Evolutionary conservation across 2,888 invertebrate genomes (phyloP).

Genomic region (Cheilosia variabilis): DNA sequence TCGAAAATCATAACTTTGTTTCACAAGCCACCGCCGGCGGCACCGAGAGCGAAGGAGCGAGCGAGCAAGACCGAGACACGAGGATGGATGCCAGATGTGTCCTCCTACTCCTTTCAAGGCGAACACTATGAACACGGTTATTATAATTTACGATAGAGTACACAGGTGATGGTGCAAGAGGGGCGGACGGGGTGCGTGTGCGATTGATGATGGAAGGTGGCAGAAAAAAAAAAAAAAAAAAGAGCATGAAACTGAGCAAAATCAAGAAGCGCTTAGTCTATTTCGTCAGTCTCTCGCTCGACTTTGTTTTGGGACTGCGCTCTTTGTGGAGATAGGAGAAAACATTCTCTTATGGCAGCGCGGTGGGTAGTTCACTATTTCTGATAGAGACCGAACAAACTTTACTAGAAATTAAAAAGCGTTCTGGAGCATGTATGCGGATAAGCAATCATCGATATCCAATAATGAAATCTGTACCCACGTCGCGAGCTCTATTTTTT

Average conservation of each 20-base stretch:
- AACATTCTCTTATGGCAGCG: conserved; percentile 12
- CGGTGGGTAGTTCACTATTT: neutral
- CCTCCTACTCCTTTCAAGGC: conserved; percentile 19
- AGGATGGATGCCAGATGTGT: conserved; percentile 14
- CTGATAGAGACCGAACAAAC: neutral
- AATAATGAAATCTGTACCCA: conserved; percentile 38
- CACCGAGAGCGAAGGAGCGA: no score
- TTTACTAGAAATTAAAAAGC: conserved; percentile 7
- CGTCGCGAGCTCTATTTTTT: neutral
- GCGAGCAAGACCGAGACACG: neutral
- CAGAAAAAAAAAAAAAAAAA: conserved; percentile 18
- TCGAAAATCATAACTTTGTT: conserved; percentile 10
- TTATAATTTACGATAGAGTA: conserved; percentile 35
- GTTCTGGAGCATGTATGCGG: conserved; percentile 14
- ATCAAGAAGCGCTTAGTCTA: conserved; percentile 31
- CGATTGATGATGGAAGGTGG: neutral
- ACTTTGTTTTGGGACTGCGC: conserved; percentile 26
- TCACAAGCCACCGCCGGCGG: neutral
- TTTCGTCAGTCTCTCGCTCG: conserved; percentile 9
- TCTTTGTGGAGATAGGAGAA: conserved; percentile 10
- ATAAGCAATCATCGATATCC: conserved; percentile 41
- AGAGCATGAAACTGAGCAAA: conserved; percentile 39
- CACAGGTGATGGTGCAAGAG: conserved; percentile 53
- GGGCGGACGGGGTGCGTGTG: conserved; percentile 17
- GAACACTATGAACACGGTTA: conserved; percentile 13